Evolutionary conservation across 2,113 vertebrate genomes (phyloP).

Genomic region (Salvelinus fontinalis): DNA sequence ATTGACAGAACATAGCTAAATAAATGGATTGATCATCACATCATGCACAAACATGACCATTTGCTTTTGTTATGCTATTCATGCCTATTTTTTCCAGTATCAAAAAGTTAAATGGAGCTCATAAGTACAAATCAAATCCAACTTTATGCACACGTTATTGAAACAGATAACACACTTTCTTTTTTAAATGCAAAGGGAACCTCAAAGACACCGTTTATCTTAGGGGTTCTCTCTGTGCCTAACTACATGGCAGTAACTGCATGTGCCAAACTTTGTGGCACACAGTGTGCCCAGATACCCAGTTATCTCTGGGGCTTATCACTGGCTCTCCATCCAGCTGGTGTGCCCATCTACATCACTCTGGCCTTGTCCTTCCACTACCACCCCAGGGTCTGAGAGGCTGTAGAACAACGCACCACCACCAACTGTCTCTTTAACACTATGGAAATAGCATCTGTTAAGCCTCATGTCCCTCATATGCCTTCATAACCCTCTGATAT

Average conservation of each 20-base stretch:
- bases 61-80: too few relatives aligned
- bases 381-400: slow-evolving; percentile 6
- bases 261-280: slow-evolving; percentile 15
- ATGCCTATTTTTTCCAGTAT: too few relatives aligned
- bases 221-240: not conserved
- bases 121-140: too few relatives aligned
- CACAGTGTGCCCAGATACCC: slow-evolving; percentile 20
- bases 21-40: not conserved
- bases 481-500: not conserved
- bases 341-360: not conserved
- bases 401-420: not conserved
- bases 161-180: too few relatives aligned
- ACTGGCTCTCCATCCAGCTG: slow-evolving; percentile 5
- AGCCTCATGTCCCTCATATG: too few relatives aligned
- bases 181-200: not conserved
- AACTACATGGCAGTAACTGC: not conserved
- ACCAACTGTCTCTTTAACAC: not conserved
- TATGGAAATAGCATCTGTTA: not conserved
- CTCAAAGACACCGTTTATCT: not conserved
- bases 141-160: too few relatives aligned
- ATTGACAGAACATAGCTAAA: not conserved
- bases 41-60: not conserved
- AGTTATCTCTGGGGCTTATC: slow-evolving; percentile 16
- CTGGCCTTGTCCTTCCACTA: slow-evolving; percentile 33
- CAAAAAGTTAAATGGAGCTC: too few relatives aligned